A percentile compares a stretch with the other conserved stretches of the same genome.
phyloP scores from a whole-genome alignment of 2,888 invertebrate genomes.

The Drosophila borborema region DNA sequence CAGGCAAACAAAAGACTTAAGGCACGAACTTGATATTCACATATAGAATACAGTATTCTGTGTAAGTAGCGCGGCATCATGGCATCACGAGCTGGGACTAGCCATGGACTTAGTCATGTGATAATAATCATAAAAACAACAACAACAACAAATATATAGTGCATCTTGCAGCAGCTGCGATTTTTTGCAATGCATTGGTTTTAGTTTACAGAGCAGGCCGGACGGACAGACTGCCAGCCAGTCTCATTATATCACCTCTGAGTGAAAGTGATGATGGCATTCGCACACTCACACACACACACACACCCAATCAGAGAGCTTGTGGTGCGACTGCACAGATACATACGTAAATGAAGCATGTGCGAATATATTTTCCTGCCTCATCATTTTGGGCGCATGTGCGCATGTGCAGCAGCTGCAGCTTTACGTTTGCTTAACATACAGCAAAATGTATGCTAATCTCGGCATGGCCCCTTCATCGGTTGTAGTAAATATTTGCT shows the following conservation, averaged over 20 bases:
- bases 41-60: constrained; percentile 20
- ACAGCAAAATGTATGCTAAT: constrained; percentile 56
- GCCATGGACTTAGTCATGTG: constrained; percentile 4
- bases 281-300: constrained; percentile 40
- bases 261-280: constrained; percentile 83
- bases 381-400: constrained; percentile 47
- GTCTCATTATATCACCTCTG: constrained; percentile 79
- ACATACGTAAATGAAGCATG: constrained; percentile 54
- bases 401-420: not conserved
- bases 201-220: constrained; percentile 54
- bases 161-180: constrained; percentile 41
- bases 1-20: constrained; percentile 52
- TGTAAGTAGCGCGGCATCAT: constrained; percentile 43
- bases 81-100: constrained; percentile 35
- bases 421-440: constrained; percentile 20
- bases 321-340: constrained; percentile 23
- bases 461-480: constrained; percentile 31
- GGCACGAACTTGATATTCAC: constrained; percentile 37
- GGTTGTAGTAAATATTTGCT: constrained; percentile 55
- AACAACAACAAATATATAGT: constrained; percentile 12
- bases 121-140: constrained; percentile 16
- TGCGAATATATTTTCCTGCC: constrained; percentile 76
- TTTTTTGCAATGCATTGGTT: constrained; percentile 45
- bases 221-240: constrained; percentile 17
- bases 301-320: constrained; percentile 18